These are phyloP conservation scores for Gastrophysa polygoni DNA, from an alignment of 2,888 invertebrate species.

Conservation along the genomic window DNA sequence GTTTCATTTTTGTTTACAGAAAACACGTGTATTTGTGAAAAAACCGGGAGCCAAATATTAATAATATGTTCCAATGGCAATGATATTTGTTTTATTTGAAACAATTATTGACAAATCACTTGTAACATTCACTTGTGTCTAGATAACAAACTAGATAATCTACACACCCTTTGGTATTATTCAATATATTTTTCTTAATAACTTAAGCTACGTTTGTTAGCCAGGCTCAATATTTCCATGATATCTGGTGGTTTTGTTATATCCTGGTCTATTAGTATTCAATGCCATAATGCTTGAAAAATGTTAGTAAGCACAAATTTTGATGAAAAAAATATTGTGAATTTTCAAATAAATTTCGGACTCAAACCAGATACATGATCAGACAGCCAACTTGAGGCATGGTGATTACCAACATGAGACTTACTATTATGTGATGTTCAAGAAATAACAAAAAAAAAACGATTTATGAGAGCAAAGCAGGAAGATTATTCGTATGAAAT, in stretches of 20 bases:
- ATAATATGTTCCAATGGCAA: constrained; percentile 40
- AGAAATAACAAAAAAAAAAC: too few species aligned
- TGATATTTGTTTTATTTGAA: constrained; percentile 55
- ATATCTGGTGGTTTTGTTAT: not conserved
- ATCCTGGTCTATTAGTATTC: not conserved
- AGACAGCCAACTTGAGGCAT: too few species aligned
- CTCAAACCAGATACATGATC: too few species aligned
- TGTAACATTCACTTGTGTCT: constrained; percentile 53
- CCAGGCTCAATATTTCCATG: not conserved
- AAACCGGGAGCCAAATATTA: constrained; percentile 44
- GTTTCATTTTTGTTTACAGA: constrained; percentile 35
- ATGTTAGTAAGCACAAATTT: too few species aligned
- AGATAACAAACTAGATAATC: constrained; percentile 52
- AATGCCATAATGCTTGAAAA: too few species aligned
- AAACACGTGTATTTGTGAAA: constrained; percentile 45
- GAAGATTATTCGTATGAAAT: too few species aligned
- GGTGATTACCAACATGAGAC: too few species aligned
- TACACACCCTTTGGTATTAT: constrained; percentile 30
- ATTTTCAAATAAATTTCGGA: too few species aligned
- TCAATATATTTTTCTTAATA: constrained; percentile 36
- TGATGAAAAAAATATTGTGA: too few species aligned
- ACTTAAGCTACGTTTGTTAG: constrained; percentile 26
- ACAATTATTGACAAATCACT: constrained; percentile 60
- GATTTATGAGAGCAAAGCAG: too few species aligned
- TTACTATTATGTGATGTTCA: too few species aligned